Evolutionary conservation across 53 echinoderm and acorn worm species (phyloP), one percentile per base, ranked within the genome.

Genomic region (Apostichopus leukothele): DNA sequence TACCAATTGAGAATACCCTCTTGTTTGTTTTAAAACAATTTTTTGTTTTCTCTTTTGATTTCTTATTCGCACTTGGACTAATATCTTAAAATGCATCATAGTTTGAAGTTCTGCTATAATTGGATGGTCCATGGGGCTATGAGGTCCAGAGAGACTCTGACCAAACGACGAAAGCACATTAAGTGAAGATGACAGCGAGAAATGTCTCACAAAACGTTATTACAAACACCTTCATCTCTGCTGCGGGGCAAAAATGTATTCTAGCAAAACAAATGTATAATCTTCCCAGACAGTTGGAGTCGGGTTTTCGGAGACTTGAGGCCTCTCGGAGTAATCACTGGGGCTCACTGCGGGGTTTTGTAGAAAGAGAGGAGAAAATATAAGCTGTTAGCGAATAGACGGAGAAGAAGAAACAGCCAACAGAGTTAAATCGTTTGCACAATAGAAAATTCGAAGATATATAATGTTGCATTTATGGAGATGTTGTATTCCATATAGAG

Each of bases 261-360:
- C 55, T 14, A 19, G 59, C 81, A 81, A 81, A 54, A 71, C 81
- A 54, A 79, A 81, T 81, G 55, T 54, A 81, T 81, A 81, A 81
- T 81, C 54, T 81, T n/a, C 81, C 22, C 81, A 81, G 81, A 81
- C 59, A 59, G 81, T 55, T 79, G 79, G 52, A 79, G 79, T 79
- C 53, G 54, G 59, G 60, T 22, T 81, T 59, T 81, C 39, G 11
- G 54, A 54, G 18, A 19, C 81, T 22, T 53, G 54, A 59, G 59
- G 81, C 81, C 51, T 54, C 59, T 81, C 1, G 21, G 20, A 59
- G 81, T 60, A 81, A 81, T 59, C 55, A 54, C 18, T 19, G 81
- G 59, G 81, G 81, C 55, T n/a, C 57, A 81, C 52, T 19, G 20
- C 12, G 26, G 81, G 21, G 19, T 71, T 71, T 71, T 13, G 10